phyloP scores from a whole-genome alignment of 2,888 invertebrate genomes.

The Phoronis australis region DNA sequence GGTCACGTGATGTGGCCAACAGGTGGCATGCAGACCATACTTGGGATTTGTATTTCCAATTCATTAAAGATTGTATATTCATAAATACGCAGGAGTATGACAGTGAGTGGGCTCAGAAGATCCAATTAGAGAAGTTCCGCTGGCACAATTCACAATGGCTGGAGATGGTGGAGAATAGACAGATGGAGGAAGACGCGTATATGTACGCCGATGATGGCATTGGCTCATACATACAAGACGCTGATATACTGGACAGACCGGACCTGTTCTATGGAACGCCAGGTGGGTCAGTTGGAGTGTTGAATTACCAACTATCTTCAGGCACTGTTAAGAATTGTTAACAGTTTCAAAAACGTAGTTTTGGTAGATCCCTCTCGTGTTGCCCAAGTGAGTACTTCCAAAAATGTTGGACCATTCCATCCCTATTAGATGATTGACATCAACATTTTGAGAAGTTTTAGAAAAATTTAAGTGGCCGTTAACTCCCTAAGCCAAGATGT shows the following conservation, averaged over 20 bases:
- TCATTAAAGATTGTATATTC: conserved; percentile 5
- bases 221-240: conserved; percentile 47
- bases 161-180: conserved; percentile 77
- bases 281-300: conserved; percentile 16
- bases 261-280: conserved; percentile 44
- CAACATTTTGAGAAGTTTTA: no score
- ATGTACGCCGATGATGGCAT: conserved; percentile 44
- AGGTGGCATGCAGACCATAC: no score
- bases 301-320: not conserved
- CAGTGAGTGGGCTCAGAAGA: conserved; percentile 86
- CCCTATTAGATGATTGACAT: no score
- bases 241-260: conserved; percentile 47
- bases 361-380: not conserved
- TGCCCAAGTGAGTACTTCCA: not conserved
- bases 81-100: conserved; percentile 74
- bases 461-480: no score
- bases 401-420: no score
- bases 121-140: conserved; percentile 91
- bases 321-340: not conserved
- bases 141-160: conserved; percentile 98
- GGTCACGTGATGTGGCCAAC: no score
- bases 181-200: conserved; percentile 43
- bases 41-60: not conserved
- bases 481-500: no score
- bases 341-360: not conserved